A percentile compares a stretch with the other conserved stretches of the same genome.
Evolutionary conservation across 2,888 invertebrate genomes (phyloP).

Genomic region (Abscondita cerata): DNA sequence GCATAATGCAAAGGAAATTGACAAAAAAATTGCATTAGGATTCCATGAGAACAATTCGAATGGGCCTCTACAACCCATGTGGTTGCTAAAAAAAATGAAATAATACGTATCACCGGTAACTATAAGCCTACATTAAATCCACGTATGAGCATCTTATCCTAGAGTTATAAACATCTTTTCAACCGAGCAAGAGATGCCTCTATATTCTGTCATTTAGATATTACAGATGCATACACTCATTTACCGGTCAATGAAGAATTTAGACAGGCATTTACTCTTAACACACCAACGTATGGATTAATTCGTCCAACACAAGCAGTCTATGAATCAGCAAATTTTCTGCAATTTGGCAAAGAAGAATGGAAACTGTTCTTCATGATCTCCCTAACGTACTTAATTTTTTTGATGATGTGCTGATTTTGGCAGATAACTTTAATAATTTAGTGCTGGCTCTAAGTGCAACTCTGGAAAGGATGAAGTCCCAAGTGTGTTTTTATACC

Average conservation of each 20-base stretch:
- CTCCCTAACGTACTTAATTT: constrained; percentile 10
- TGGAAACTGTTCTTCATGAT: constrained; percentile 20
- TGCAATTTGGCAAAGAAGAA: constrained; percentile 19
- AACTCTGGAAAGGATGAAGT: too few species aligned
- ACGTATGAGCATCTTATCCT: too few species aligned
- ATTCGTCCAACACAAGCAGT: constrained; percentile 2
- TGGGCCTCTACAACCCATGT: constrained; percentile 3
- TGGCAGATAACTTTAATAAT: too few species aligned
- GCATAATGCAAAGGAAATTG: constrained; percentile 29
- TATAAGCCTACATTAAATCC: too few species aligned
- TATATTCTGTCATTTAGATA: constrained; percentile 30
- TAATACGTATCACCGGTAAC: too few species aligned
- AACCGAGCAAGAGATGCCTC: constrained; percentile 17
- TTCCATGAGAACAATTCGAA: constrained; percentile 26
- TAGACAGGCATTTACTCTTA: constrained; percentile 15
- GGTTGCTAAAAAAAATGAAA: too few species aligned
- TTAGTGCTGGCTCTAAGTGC: too few species aligned
- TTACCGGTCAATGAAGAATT: not conserved
- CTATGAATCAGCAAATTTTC: constrained; percentile 20
- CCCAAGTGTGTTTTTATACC: not conserved
- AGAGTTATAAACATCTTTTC: too few species aligned
- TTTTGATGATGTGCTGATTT: not conserved
- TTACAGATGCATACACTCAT: constrained; percentile 30
- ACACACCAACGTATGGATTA: constrained; percentile 18
- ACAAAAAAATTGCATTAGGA: constrained; percentile 34